phyloP scores from a whole-genome alignment of 2,888 invertebrate species.

The Ryuthela nishihirai region DNA sequence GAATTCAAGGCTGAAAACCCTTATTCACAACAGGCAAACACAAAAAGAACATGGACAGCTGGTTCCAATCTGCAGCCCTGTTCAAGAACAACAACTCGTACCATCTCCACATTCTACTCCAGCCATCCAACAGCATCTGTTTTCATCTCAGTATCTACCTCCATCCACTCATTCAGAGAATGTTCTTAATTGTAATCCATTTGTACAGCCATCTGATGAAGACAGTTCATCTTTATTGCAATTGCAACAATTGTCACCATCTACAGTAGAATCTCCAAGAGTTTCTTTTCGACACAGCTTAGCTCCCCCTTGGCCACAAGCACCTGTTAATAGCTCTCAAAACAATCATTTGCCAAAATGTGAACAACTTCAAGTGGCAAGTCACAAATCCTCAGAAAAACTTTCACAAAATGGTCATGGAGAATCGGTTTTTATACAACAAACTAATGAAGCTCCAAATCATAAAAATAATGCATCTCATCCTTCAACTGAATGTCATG shows the following conservation, averaged over 20 bases:
- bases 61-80: slow-evolving; percentile 22
- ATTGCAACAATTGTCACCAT: slow-evolving; percentile 29
- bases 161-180: slow-evolving; percentile 21
- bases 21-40: slow-evolving; percentile 42
- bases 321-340: slow-evolving; percentile 1
- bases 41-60: slow-evolving; percentile 39
- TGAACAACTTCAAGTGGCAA: background rate
- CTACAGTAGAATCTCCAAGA: slow-evolving; percentile 16
- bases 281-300: background rate
- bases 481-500: slow-evolving; percentile 23
- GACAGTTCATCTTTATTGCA: slow-evolving; percentile 25
- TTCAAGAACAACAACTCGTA: slow-evolving; percentile 12
- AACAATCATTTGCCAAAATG: slow-evolving; percentile 1
- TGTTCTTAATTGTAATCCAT: slow-evolving; percentile 13
- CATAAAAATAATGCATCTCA: slow-evolving; percentile 4
- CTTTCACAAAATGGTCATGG: slow-evolving; percentile 23
- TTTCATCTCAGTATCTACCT: slow-evolving; percentile 29
- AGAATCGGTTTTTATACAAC: background rate
- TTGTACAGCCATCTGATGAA: slow-evolving; percentile 6
- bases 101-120: slow-evolving; percentile 17
- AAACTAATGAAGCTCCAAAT: too few relatives aligned
- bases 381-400: slow-evolving; percentile 18
- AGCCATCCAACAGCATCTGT: slow-evolving; percentile 9
- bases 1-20: slow-evolving; percentile 41
- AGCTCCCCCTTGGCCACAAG: slow-evolving; percentile 16